These are phyloP conservation scores for Ophiothrix spiculata DNA, from an alignment of 35 echinoderm and acorn worm species.

Conservation along the genomic window DNA sequence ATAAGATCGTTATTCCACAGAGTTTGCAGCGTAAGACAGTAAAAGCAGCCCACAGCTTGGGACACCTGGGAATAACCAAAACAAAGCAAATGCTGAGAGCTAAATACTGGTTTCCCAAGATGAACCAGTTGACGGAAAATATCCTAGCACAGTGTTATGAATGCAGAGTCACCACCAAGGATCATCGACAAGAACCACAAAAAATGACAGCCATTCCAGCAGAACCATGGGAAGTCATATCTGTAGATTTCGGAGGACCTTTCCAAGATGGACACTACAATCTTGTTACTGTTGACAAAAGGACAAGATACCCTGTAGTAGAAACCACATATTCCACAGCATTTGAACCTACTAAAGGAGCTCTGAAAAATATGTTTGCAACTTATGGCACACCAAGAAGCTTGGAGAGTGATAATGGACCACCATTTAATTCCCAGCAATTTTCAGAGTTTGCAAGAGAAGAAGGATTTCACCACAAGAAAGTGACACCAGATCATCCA, in stretches of 20 bases:
- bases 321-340: constrained; percentile 8
- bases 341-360: constrained; percentile 25
- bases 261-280: constrained; percentile 66
- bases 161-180: constrained; percentile 31
- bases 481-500: constrained; percentile 42
- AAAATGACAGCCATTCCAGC: constrained; percentile 52
- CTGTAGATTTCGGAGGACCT: constrained; percentile 63
- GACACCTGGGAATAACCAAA: constrained; percentile 55
- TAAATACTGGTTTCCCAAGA: constrained; percentile 51
- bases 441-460: constrained; percentile 53
- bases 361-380: constrained; percentile 50
- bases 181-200: constrained; percentile 34
- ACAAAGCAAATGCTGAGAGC: constrained; percentile 51
- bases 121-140: constrained; percentile 32
- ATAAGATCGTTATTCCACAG: constrained; percentile 40
- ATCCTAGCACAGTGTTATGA: constrained; percentile 32
- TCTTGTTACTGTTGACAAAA: constrained; percentile 50
- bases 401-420: constrained; percentile 53
- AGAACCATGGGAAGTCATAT: constrained; percentile 39
- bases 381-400: constrained; percentile 41
- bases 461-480: constrained; percentile 40
- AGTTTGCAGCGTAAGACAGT: constrained; percentile 45
- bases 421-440: constrained; percentile 56
- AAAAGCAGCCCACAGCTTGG: constrained; percentile 51
- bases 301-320: constrained; percentile 41